Conservation (phyloP, 2,888 invertebrate species). For the Allygus modestus region DNA sequence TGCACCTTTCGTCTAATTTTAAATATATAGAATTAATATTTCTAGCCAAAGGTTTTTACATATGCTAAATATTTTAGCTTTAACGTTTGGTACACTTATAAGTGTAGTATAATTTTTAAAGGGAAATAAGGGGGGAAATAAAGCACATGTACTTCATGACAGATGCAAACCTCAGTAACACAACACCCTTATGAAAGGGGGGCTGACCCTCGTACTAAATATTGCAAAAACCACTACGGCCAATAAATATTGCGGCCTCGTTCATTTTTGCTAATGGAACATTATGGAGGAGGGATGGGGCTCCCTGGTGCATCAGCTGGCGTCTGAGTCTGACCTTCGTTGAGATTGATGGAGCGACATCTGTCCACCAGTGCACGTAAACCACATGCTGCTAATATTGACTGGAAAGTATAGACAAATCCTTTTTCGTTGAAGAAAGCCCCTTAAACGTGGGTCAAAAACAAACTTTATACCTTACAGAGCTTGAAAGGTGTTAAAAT, state of each 20-base stretch:
- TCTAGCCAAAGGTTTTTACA: no score
- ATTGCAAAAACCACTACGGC: slow-evolving; percentile 24
- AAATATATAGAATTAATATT: no score
- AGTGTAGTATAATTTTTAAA: no score
- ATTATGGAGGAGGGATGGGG: slow-evolving; percentile 4
- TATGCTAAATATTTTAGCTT: no score
- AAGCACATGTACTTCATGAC: neutral
- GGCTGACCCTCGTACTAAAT: slow-evolving; percentile 28
- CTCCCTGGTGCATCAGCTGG: slow-evolving; percentile 30
- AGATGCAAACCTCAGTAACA: neutral
- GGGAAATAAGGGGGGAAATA: no score
- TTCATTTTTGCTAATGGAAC: slow-evolving; percentile 20
- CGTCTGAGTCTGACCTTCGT: neutral
- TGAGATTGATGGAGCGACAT: neutral
- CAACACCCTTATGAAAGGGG: slow-evolving; percentile 11
- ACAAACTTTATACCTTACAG: no score
- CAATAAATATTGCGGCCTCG: neutral
- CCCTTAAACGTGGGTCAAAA: no score
- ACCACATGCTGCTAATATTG: neutral
- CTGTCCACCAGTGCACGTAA: neutral
- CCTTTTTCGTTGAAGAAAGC: no score
- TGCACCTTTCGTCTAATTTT: no score
- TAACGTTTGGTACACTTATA: no score
- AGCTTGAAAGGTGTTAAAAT: no score
- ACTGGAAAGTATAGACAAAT: no score